A percentile compares a stretch with the other conserved stretches of the same genome.
Evolutionary conservation across 1,140 invertebrate genomes (phyloP).

Genomic region (Pararge aegeria): DNA sequence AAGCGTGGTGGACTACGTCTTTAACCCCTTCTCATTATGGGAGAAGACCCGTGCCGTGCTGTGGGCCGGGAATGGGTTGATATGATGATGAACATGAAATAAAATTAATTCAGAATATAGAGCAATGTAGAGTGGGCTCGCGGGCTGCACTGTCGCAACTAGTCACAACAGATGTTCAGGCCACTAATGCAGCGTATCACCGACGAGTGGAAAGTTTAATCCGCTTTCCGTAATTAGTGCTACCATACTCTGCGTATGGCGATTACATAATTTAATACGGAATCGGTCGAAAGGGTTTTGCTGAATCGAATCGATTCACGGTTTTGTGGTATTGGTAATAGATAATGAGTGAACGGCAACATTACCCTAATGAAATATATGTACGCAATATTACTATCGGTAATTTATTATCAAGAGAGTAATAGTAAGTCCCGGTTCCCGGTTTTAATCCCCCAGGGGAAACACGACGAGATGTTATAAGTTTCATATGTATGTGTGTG

Average conservation of each 20-base stretch:
- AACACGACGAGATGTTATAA: too few species aligned
- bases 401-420: background rate
- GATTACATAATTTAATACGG: conserved; percentile 1
- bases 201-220: background rate
- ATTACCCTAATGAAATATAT: background rate
- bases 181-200: background rate
- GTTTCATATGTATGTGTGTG: too few species aligned
- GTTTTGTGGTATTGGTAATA: conserved; percentile 3
- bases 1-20: too few species aligned
- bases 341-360: background rate
- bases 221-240: background rate
- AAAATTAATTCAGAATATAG: too few species aligned
- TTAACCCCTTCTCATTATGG: too few species aligned
- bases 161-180: background rate
- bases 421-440: too few species aligned
- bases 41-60: too few species aligned
- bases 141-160: too few species aligned
- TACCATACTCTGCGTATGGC: background rate
- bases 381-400: background rate
- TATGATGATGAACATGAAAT: too few species aligned
- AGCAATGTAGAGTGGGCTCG: too few species aligned
- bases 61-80: too few species aligned
- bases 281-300: background rate
- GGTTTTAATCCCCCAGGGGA: too few species aligned
- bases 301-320: background rate